Conservation (phyloP, 2,888 invertebrate genomes). For the Sturmia bella region DNA sequence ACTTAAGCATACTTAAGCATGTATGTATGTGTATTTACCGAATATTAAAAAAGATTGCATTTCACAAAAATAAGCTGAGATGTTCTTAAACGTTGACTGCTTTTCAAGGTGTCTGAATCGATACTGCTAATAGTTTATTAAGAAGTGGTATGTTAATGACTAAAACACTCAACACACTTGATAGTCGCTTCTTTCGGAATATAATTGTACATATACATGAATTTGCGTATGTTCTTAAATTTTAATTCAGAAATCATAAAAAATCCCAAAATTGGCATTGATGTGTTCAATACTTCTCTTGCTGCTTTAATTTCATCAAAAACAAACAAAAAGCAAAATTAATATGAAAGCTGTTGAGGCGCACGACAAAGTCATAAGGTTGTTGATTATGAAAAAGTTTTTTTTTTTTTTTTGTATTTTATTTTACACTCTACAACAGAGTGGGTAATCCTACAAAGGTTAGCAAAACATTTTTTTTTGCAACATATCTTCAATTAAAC, state of each 20-base stretch:
- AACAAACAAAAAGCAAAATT: conserved; percentile 9
- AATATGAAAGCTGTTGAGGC: not conserved
- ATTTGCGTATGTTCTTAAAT: not conserved
- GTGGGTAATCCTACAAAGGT: too few species aligned
- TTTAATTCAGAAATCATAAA: conserved; percentile 9
- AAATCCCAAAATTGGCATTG: conserved; percentile 55
- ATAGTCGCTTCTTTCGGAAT: not conserved
- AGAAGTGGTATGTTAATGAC: conserved; percentile 24
- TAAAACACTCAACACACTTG: conserved; percentile 22
- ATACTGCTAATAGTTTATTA: conserved; percentile 39
- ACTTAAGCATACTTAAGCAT: not conserved
- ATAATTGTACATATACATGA: not conserved
- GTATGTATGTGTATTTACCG: conserved; percentile 35
- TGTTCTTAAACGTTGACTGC: conserved; percentile 27
- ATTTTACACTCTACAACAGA: too few species aligned
- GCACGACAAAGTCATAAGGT: not conserved
- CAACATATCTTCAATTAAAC: too few species aligned
- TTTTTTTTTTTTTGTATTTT: conserved; percentile 23
- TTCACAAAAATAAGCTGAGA: conserved; percentile 6
- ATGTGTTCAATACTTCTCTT: conserved; percentile 52
- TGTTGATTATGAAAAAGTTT: not conserved
- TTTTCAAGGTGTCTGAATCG: conserved; percentile 31
- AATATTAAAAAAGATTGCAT: conserved; percentile 56
- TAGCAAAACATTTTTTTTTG: too few species aligned
- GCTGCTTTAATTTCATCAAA: conserved; percentile 26